Base-by-base conservation (phyloP, 2,113 vertebrate genomes). In the Cyprinus carpio region DNA sequence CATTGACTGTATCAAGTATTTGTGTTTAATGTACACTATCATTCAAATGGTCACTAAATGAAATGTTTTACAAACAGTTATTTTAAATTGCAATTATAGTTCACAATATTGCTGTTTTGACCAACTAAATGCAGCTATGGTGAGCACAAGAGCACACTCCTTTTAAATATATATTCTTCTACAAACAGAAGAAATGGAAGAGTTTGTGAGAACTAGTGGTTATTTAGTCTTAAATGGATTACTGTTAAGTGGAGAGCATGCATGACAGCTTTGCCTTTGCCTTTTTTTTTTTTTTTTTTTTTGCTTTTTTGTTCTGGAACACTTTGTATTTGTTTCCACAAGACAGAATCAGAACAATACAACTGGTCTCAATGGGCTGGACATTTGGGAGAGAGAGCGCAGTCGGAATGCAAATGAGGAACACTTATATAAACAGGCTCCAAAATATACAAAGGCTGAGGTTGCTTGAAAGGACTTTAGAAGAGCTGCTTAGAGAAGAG, bases 271-370 rank as follows among this genome's bases (percentile, higher is more conserved):
- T 62, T 79, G 20, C 16, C 13, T 25, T n/a, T n/a, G n/a, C n/a
- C n/a, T n/a, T n/a, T n/a, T n/a, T n/a, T n/a, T n/a, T 46, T 15
- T 75, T 49, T 43, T 11, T 11, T 51, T 79, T 58, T 11, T 76
- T 79, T 60, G 37, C 78, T 29, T 2, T n/a, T n/a, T 67, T 56
- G 60, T 56, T 29, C 69, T 43, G 46, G 58, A 86, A 72, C 67
- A 75, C 65, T 65, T 27, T 83, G 81, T 65, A 64, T 79, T 88
- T 78, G 29, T 85, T 83, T 89, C 75, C 79, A 79, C 85, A 78
- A 87, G 83, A 89, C 83, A 85, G 83, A 88, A 67, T 89, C 80
- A 54, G 81, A 89, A 89, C 89, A 89, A 88, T 85, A 85, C 71
- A 89, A 76, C 60, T 23, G 77, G 80, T 81, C 49, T 80, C 81